phyloP scores from a whole-genome alignment of 1,140 invertebrate species.

The Acromyrmex charruanus region DNA sequence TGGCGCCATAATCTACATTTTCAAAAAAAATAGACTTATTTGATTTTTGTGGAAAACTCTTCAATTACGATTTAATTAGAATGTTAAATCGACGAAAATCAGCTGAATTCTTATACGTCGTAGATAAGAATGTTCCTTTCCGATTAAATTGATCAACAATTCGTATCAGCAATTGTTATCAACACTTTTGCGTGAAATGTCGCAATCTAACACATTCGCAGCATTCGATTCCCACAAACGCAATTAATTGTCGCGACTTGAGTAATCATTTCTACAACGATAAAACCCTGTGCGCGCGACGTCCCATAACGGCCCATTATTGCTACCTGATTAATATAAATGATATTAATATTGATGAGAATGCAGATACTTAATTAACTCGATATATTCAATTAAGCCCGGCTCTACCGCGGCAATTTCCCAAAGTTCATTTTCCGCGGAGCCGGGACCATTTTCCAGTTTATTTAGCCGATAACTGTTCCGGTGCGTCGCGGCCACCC shows the following conservation, averaged over 20 bases:
- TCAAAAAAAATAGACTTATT: too few relatives aligned
- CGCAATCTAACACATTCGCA: constrained; percentile 6
- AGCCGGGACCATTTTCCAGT: constrained; percentile 48
- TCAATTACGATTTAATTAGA: constrained; percentile 10
- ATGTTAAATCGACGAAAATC: not conserved
- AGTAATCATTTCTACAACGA: constrained; percentile 43
- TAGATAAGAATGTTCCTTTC: not conserved
- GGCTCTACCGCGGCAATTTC: constrained; percentile 46
- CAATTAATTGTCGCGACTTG: constrained; percentile 49
- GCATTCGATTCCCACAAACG: not conserved
- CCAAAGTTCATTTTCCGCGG: constrained; percentile 57
- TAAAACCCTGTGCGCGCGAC: not conserved
- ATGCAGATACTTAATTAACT: constrained; percentile 59
- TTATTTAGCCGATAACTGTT: constrained; percentile 60
- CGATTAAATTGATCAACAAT: not conserved
- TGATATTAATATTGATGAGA: constrained; percentile 63
- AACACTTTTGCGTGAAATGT: not conserved
- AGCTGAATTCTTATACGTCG: not conserved
- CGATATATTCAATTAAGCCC: constrained; percentile 59
- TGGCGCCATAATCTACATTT: too few relatives aligned
- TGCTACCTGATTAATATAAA: constrained; percentile 57
- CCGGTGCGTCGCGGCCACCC: constrained; percentile 40
- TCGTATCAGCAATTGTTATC: not conserved
- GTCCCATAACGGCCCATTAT: constrained; percentile 35
- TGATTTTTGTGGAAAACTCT: too few relatives aligned